Evolutionary conservation across 2,888 invertebrate species (phyloP), one percentile per base, ranked within the genome.

Genomic region (Drosophila tanythrix): DNA sequence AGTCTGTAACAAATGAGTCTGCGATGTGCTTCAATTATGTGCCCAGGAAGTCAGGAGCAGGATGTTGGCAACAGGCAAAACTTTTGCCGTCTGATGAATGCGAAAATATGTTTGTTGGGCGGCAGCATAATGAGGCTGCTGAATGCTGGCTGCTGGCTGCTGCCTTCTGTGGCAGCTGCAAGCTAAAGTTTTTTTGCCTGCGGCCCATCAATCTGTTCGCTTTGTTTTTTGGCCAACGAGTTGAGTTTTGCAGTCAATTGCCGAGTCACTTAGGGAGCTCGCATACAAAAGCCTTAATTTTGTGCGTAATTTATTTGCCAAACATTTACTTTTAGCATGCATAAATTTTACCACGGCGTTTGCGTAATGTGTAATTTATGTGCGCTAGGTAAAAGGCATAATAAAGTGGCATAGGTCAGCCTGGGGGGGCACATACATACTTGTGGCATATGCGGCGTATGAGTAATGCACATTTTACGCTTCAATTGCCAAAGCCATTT

Each of bases 401-500:
- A 70, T 72, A 81, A 76, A 83, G 88, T 85, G 86, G 69, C 70
- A 46, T 85, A 85, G 85, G 85, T 85, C 85, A 83, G 64, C 62
- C 62, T 59, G 53, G 64, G 53, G 64, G 70, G 50, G 27, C 25
- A 48, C 25, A 55, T 25, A 18, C 31, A 13, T n/a, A n/a, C 31
- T 27, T 33, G 18, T 11, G 70, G 50, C 63, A 66, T 53, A 75
- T 64, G 72, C 51, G 83, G 83, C 85, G 82, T 86, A 82, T 88
- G 85, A 88, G 88, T 85, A 85, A 85, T 85, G 85, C 85, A 85
- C 82, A 88, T 85, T 85, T 82, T 85, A 83, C 86, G 85, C 85
- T 78, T 88, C 80, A 88, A 83, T 85, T 81, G 88, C 72, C 82
- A 85, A 84, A 81, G 83, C 82, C 74, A 85, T 88, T 88, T 83